Percentiles rank a stretch among this genome's conserved stretches.
Evolutionary conservation across 2,113 vertebrate species (phyloP).

Genomic region (Cyphomyrus plagiostoma): DNA sequence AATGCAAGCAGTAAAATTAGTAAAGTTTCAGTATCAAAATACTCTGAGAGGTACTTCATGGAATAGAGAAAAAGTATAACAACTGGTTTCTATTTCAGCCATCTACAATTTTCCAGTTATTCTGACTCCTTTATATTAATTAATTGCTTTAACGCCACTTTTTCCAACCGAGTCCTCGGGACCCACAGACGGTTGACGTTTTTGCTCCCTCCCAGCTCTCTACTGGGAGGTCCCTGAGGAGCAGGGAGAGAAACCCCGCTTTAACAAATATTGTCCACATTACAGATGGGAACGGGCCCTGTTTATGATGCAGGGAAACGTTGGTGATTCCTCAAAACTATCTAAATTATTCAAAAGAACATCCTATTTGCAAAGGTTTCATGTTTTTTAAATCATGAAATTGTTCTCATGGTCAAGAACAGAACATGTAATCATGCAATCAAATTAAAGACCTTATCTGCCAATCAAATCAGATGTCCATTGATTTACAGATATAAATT

Average conservation of each 20-base stretch:
- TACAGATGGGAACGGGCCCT: background rate
- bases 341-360: background rate
- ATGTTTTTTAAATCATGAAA: background rate
- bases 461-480: background rate
- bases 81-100: background rate
- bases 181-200: background rate
- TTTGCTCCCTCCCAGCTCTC: background rate
- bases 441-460: background rate
- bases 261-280: background rate
- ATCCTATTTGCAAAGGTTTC: background rate
- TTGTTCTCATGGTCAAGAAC: background rate
- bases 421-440: background rate
- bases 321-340: background rate
- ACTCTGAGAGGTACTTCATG: background rate
- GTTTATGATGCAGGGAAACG: background rate
- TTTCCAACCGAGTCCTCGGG: background rate
- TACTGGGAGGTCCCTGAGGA: background rate
- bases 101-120: background rate
- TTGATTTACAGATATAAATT: background rate
- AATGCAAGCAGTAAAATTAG: background rate
- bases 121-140: background rate
- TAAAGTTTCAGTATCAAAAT: background rate
- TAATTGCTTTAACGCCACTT: background rate
- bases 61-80: background rate
- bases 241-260: background rate